phyloP scores from a whole-genome alignment of 92 coral and sea anemone genomes.

The Pocillopora meandrina region DNA sequence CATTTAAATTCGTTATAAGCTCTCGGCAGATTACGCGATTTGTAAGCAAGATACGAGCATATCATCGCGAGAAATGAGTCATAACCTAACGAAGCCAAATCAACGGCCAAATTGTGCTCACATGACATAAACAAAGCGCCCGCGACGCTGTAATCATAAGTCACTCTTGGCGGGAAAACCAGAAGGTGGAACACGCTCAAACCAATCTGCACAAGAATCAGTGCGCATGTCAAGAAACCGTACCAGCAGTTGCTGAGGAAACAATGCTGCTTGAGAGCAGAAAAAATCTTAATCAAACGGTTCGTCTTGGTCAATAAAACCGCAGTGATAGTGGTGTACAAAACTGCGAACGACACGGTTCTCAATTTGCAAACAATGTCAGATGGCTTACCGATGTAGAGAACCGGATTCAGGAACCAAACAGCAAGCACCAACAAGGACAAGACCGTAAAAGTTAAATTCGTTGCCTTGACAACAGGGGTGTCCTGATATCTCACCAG shows the following conservation, averaged over 20 bases:
- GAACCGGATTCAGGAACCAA: constrained; percentile 74
- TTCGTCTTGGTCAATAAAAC: constrained; percentile 91
- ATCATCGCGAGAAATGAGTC: constrained; percentile 68
- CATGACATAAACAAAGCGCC: constrained; percentile 60
- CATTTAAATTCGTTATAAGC: constrained; percentile 87
- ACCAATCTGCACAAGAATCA: constrained; percentile 71
- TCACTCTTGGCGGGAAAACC: constrained; percentile 68
- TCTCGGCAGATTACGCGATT: constrained; percentile 82
- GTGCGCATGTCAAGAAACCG: constrained; percentile 74
- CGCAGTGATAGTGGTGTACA: constrained; percentile 86
- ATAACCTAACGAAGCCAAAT: constrained; percentile 73
- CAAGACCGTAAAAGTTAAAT: constrained; percentile 71
- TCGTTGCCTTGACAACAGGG: constrained; percentile 91
- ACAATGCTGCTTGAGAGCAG: constrained; percentile 69
- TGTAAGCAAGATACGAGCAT: constrained; percentile 83
- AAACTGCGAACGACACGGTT: constrained; percentile 63
- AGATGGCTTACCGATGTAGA: constrained; percentile 81
- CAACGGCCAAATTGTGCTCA: constrained; percentile 61
- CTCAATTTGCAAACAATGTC: constrained; percentile 63
- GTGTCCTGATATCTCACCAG: constrained; percentile 77
- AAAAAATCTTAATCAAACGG: constrained; percentile 87
- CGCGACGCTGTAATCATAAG: constrained; percentile 33
- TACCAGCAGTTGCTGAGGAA: constrained; percentile 89
- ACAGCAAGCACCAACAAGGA: constrained; percentile 64
- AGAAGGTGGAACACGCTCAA: constrained; percentile 56